These are phyloP conservation scores for Turnix velox DNA, from an alignment of 2,113 vertebrate species.

Conservation along the genomic window DNA sequence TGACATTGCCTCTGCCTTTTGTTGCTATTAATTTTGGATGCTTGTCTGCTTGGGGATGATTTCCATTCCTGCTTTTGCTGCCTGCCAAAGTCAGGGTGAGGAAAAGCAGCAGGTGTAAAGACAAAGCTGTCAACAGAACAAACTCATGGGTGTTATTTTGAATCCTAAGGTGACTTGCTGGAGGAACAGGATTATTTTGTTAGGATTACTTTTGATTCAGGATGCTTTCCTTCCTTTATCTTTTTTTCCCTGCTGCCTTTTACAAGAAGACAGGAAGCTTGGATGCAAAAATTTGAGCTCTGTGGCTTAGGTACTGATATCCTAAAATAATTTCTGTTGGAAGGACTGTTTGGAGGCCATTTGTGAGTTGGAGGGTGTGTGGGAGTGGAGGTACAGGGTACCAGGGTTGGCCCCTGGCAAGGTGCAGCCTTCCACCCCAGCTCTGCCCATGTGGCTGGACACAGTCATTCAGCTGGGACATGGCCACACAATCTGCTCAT, in stretches of 20 bases:
- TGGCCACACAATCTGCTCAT: not conserved
- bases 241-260: not conserved
- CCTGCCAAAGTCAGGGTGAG: not conserved
- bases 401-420: not conserved
- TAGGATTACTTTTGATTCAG: not conserved
- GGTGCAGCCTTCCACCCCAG: not conserved
- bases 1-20: not conserved
- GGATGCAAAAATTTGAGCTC: not conserved
- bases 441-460: not conserved
- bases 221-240: not conserved
- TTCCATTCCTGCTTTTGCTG: not conserved
- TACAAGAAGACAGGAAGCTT: not conserved
- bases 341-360: not conserved
- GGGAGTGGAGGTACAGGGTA: not conserved
- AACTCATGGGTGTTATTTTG: not conserved
- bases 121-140: not conserved
- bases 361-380: not conserved
- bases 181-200: not conserved
- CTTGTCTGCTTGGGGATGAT: not conserved
- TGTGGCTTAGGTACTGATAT: not conserved
- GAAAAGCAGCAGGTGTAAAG: constrained; percentile 23
- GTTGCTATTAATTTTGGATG: not conserved
- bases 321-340: not conserved
- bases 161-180: not conserved
- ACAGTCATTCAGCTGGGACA: too few species aligned